Evolutionary conservation across 2,113 vertebrate species (phyloP).

Genomic region (Heterotilapia buettikoferi): DNA sequence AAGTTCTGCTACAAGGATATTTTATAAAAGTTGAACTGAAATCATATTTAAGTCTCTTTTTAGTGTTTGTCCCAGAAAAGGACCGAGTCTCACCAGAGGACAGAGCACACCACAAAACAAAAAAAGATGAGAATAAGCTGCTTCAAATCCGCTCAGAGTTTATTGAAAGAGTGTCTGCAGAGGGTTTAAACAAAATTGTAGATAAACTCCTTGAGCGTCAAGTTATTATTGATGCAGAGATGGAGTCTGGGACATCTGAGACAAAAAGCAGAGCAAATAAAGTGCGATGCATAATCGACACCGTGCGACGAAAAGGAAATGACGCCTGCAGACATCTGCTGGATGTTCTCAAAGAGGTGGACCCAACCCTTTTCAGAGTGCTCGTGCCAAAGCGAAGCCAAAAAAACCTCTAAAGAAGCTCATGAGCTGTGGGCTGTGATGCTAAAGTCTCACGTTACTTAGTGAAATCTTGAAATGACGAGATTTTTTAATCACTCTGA

Average conservation of each 20-base stretch:
- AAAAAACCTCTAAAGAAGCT: not conserved
- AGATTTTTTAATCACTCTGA: not conserved
- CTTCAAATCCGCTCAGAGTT: not conserved
- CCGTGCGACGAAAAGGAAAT: not conserved
- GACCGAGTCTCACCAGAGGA: not conserved
- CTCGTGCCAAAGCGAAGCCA: not conserved
- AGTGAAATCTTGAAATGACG: not conserved
- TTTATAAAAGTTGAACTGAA: not conserved
- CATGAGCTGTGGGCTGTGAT: not conserved
- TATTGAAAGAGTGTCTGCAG: not conserved
- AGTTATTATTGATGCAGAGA: not conserved
- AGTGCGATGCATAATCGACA: not conserved
- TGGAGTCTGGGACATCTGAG: not conserved
- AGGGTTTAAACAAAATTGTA: not conserved
- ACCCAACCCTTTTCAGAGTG: not conserved
- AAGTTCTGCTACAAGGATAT: not conserved
- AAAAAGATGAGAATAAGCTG: not conserved
- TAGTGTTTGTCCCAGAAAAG: not conserved
- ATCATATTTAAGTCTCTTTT: not conserved
- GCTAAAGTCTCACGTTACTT: not conserved
- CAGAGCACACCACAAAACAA: not conserved
- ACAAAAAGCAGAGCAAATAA: not conserved
- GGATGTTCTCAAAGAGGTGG: not conserved
- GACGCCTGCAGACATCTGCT: not conserved
- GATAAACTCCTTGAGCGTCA: not conserved